These are phyloP conservation scores for Ciconia stormi DNA, from an alignment of 2,113 vertebrate genomes.

Conservation along the genomic window DNA sequence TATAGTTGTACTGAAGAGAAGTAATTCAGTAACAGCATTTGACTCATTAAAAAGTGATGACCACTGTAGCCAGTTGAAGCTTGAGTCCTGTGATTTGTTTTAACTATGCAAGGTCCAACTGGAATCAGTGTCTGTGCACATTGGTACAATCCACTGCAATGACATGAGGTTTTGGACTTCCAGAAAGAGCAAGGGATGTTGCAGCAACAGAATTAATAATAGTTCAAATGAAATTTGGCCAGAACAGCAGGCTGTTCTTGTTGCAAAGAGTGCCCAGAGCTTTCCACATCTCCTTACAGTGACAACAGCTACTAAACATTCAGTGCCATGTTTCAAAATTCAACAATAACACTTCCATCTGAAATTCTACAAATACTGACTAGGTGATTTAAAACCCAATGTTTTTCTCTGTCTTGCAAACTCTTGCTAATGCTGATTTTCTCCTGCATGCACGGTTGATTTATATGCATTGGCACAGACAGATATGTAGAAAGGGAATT, in stretches of 20 bases:
- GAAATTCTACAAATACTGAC: neutral
- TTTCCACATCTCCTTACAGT: neutral
- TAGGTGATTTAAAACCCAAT: neutral
- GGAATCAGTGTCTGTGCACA: neutral
- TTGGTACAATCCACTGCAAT: neutral
- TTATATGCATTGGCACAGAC: neutral
- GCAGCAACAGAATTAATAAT: neutral
- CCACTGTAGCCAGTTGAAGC: neutral
- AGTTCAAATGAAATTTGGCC: neutral
- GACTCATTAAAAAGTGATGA: neutral
- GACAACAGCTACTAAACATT: neutral
- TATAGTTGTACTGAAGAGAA: neutral
- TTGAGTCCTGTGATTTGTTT: neutral
- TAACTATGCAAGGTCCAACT: neutral
- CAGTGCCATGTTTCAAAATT: neutral
- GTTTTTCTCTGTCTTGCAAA: neutral
- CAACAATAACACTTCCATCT: neutral
- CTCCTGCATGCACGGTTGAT: neutral
- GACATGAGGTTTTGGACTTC: neutral
- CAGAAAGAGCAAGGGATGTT: neutral
- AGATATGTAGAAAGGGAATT: neutral
- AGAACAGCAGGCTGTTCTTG: neutral
- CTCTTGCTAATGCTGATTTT: neutral
- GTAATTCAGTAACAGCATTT: neutral
- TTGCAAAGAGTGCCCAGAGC: neutral